Evolutionary conservation across 2,113 vertebrate genomes (phyloP).

Genomic region (Tretioscincus oriximinensis): DNA sequence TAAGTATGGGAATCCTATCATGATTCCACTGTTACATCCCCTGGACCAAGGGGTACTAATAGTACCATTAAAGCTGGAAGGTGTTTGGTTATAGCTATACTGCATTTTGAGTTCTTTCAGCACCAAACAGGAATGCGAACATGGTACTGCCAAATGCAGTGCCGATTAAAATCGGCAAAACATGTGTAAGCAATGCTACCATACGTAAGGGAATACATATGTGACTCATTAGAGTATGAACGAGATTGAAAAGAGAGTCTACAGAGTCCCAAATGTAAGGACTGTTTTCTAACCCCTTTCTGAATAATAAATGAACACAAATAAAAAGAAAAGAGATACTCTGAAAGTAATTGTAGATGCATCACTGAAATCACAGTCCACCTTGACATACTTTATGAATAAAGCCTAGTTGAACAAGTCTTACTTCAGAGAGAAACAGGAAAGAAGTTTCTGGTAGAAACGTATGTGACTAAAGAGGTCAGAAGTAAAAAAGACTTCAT

Average conservation of each 20-base stretch:
- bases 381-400: background rate
- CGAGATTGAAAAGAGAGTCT: background rate
- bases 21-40: too few species aligned
- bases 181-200: too few species aligned
- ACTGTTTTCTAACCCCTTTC: too few species aligned
- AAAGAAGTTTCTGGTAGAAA: background rate
- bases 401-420: too few species aligned
- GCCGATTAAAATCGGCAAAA: too few species aligned
- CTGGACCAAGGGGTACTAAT: background rate
- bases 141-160: too few species aligned
- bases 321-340: background rate
- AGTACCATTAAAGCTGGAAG: background rate
- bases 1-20: too few species aligned
- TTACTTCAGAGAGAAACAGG: background rate
- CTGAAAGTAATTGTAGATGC: too few species aligned
- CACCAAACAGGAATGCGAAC: too few species aligned
- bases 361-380: background rate
- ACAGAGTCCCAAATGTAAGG: background rate
- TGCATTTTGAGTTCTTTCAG: background rate
- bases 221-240: background rate
- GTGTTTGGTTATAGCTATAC: too few species aligned
- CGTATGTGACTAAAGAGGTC: slow-evolving; percentile 8
- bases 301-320: too few species aligned
- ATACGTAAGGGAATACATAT: too few species aligned
- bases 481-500: slow-evolving; percentile 13